Base-by-base conservation (phyloP, 2,888 invertebrate species). In the Colletes collaris region DNA sequence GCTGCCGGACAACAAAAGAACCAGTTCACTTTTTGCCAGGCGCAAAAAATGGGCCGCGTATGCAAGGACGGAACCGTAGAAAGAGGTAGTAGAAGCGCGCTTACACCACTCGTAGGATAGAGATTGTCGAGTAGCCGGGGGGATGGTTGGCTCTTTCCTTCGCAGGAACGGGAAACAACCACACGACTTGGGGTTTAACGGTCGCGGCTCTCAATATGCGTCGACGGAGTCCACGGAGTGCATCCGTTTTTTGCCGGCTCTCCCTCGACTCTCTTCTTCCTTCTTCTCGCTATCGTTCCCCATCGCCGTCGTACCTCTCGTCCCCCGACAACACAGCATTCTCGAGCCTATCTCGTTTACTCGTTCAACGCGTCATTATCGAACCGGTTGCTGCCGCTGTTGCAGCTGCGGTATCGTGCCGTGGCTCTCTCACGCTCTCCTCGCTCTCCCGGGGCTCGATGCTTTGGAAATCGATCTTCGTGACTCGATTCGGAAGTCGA, bases 301-400 rank as follows among this genome's bases (percentile, higher is more conserved):
- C 58, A 46, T 72, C 68, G 55, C 66, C 37, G 56, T 70, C 60
- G 56, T 40, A 56, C 65, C 27, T 50, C 55, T 63, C 27, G 13
- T 27, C 16, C 44, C 56, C 52, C 55, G 55, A 52, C 56, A 27
- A 6, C 58, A 49, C 52, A 8, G 35, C 59, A 66, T 69, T 73
- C 64, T 56, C 69, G 35, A 55, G 76, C 60, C 68, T 83, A 76
- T 81, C 81, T 84, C 76, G 76, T 87, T 83, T 81, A 85, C 82
- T 77, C 81, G 83, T 82, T 86, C 81, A 86, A 87, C 86, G 62
- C 82, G 79, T 84, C 84, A 84, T 84, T 84, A 87, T 84, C 86
- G 82, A 85, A 88, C 87, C 85, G 87, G 88, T 88, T 88, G 86
- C 82, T 81, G 86, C 84, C 76, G 87, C 76, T 62, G 86, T 70